A percentile compares a stretch with the other conserved stretches of the same genome.
These are phyloP conservation scores for Hyperoplus immaculatus DNA, from an alignment of 2,797 vertebrate genomes.

Conservation along the genomic window DNA sequence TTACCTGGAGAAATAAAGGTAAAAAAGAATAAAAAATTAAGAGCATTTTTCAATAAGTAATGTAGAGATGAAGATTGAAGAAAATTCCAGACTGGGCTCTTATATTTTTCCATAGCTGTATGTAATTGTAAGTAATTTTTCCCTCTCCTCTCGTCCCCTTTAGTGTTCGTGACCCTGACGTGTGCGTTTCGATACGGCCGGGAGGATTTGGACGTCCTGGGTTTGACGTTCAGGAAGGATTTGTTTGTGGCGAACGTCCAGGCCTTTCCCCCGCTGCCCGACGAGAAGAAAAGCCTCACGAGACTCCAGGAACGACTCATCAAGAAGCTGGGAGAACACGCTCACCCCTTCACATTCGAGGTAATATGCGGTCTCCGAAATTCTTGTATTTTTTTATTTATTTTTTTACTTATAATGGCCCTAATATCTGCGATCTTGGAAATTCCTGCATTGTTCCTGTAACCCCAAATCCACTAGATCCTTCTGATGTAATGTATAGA, in stretches of 20 bases:
- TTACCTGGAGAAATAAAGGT: too few relatives aligned
- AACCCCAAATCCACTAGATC: too few relatives aligned
- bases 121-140: too few relatives aligned
- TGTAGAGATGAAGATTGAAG: too few relatives aligned
- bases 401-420: too few relatives aligned
- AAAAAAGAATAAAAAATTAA: too few relatives aligned
- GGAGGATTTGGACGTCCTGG: conserved; percentile 95
- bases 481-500: too few relatives aligned
- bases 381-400: neutral
- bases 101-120: too few relatives aligned
- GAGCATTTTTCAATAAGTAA: too few relatives aligned
- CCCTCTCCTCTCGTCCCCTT: neutral
- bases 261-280: conserved; percentile 90
- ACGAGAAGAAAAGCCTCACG: conserved; percentile 90
- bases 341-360: conserved; percentile 92
- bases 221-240: conserved; percentile 95
- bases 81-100: too few relatives aligned
- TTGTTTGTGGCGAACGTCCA: conserved; percentile 93
- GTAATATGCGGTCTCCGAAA: conserved; percentile 20
- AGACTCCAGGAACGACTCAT: conserved; percentile 95
- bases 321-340: conserved; percentile 95
- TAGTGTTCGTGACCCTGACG: conserved; percentile 96
- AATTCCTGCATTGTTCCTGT: too few relatives aligned
- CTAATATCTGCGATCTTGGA: too few relatives aligned
- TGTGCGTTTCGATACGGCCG: conserved; percentile 97